Evolutionary conservation across 2,797 vertebrate genomes (phyloP), one percentile per base, ranked within the genome.

Genomic region (Mus spretus): DNA sequence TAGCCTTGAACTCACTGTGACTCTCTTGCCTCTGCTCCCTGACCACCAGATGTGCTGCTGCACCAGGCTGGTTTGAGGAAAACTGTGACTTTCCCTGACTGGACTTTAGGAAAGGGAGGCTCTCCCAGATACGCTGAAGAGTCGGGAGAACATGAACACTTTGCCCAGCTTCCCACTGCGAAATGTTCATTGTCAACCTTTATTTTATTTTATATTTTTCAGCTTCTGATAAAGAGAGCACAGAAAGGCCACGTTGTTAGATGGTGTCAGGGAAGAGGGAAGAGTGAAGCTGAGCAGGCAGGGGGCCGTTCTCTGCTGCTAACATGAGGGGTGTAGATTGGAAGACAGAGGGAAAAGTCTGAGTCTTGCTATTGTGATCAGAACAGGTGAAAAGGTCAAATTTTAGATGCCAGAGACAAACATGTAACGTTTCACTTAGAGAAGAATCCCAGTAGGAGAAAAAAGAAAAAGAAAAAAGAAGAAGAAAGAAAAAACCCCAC

Each of bases 321-420:
- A 75, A 40, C 0, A 0, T 5, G 85, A 78, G 14, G 5, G 79
- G 28, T 37, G 47, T 24, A 55, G 91, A 90, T 34, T 31, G 15
- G 57, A 17, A 65, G 10, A 10, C 19, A 31, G 37, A 90, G 44
- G 57, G 57, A 14, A 67, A 67, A 47, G 19, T 28, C 47, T 26
- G 37, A 75, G 15, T 84, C 55, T 89, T 96, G 83, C 85, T 85
- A 65, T 90, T 65, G 86, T 37, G 83, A 91, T 93, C 85, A 87
- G 70, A 92, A 83, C 79, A 88, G 84, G 70, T 89, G 74, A 92
- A 97, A 94, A 94, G 90, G 96, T 78, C 59, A 87, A 81, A 93
- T 91, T 94, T 80, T 81, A 78, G 61, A 94, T 93, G 87, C 67
- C 65, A 70, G 89, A 94, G 92, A 85, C 57, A 95, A 97, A 79